Conservation (phyloP, 2,113 vertebrate genomes). For the Equus quagga region DNA sequence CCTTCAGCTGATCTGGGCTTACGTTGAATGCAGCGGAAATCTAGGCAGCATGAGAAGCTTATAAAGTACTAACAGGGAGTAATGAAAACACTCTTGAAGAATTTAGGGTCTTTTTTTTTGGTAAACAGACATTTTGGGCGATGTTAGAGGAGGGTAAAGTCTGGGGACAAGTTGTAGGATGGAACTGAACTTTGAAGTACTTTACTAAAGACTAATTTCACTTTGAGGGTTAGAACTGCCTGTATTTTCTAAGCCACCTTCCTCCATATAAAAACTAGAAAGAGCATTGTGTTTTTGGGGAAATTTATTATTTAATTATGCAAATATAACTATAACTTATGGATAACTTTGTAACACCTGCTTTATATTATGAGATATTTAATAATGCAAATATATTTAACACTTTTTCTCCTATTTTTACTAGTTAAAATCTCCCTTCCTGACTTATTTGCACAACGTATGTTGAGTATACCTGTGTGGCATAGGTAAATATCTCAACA, state of each 20-base stretch:
- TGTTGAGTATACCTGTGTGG: not conserved
- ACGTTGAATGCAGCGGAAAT: conserved; percentile 8
- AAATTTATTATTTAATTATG: not conserved
- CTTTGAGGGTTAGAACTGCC: not conserved
- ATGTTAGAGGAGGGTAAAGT: not conserved
- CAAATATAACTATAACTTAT: not conserved
- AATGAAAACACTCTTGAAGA: not conserved
- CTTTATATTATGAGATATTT: not conserved
- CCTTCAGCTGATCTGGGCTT: not conserved
- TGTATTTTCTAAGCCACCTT: not conserved
- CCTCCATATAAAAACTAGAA: not conserved
- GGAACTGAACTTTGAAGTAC: not conserved
- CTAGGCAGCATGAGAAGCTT: not conserved
- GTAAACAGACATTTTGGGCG: not conserved
- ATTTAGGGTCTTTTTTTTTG: not conserved
- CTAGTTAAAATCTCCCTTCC: not conserved
- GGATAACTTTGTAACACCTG: not conserved
- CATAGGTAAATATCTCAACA: not conserved
- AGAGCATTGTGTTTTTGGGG: not conserved
- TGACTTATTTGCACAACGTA: not conserved
- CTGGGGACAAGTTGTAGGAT: not conserved
- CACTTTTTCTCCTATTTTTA: not conserved
- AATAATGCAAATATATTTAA: not conserved
- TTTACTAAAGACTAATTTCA: conserved; percentile 36
- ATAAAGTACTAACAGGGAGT: not conserved